Evolutionary conservation across 2,113 vertebrate genomes (phyloP).

Genomic region (Circaetus gallicus): DNA sequence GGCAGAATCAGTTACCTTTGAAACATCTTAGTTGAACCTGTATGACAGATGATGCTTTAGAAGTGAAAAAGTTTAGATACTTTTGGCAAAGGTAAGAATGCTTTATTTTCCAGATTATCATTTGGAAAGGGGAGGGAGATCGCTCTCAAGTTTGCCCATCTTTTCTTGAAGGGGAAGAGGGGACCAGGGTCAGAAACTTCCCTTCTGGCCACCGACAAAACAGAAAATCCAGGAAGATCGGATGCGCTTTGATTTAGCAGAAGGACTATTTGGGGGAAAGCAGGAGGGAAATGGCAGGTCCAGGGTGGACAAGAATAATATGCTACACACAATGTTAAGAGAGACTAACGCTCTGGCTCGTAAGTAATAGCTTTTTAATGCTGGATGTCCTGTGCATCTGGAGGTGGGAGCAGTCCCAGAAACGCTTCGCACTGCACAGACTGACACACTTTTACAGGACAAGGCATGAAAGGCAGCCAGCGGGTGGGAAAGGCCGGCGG

Average conservation of each 20-base stretch:
- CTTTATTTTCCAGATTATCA: not conserved
- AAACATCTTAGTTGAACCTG: not conserved
- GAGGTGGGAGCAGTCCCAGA: not conserved
- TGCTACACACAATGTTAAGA: rapidly evolving
- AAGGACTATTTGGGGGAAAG: not conserved
- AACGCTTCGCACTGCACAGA: rapidly evolving
- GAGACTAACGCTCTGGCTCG: not conserved
- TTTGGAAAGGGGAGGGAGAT: not conserved
- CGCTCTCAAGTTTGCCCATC: not conserved
- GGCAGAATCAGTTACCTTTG: not conserved
- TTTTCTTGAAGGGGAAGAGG: not conserved
- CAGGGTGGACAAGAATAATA: not conserved
- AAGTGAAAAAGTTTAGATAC: not conserved
- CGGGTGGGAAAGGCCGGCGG: not conserved
- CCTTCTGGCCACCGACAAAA: not conserved
- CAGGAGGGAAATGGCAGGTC: not conserved
- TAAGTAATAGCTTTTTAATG: not conserved
- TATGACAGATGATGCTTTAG: not conserved
- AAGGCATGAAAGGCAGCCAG: not conserved
- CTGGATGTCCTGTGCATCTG: not conserved
- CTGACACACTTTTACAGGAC: not conserved
- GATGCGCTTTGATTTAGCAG: not conserved
- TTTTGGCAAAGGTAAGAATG: not conserved
- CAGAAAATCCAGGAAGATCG: not conserved
- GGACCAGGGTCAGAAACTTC: not conserved